Conservation (phyloP, 2,888 invertebrate genomes). For the Rhingia rostrata region DNA sequence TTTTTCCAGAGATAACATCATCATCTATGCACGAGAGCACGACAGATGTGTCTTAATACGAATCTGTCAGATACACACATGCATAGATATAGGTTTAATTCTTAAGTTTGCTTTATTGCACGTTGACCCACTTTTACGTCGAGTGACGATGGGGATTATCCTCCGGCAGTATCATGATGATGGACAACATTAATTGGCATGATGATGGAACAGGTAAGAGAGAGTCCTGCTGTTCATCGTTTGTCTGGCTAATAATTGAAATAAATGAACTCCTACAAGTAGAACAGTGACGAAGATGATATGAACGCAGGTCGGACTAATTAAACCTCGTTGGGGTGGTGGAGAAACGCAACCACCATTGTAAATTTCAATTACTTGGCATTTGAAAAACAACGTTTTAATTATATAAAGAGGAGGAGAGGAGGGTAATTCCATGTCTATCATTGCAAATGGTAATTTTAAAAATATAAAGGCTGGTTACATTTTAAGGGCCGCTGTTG, state of each 20-base stretch:
- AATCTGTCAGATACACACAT: constrained; percentile 53
- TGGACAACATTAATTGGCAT: constrained; percentile 6
- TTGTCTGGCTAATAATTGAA: background rate
- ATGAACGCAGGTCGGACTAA: too few species aligned
- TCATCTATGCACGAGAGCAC: background rate
- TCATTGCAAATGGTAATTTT: background rate
- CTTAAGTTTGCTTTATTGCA: constrained; percentile 32
- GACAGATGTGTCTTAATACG: constrained; percentile 13
- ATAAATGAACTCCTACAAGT: background rate
- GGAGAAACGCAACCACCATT: background rate
- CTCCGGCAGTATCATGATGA: background rate
- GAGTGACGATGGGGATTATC: background rate
- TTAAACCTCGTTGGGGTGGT: too few species aligned
- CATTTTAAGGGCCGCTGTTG: too few species aligned
- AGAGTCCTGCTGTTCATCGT: too few species aligned
- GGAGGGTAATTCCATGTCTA: background rate
- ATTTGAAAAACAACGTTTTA: background rate
- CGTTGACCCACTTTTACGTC: constrained; percentile 17
- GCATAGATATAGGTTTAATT: constrained; percentile 4
- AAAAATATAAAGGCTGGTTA: too few species aligned
- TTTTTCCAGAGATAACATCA: background rate
- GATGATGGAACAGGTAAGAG: background rate
- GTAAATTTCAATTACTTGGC: background rate
- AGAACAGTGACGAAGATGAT: too few species aligned
- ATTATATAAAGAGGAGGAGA: background rate